Base-by-base conservation (phyloP, 2,113 vertebrate genomes). In the Eonycteris spelaea region DNA sequence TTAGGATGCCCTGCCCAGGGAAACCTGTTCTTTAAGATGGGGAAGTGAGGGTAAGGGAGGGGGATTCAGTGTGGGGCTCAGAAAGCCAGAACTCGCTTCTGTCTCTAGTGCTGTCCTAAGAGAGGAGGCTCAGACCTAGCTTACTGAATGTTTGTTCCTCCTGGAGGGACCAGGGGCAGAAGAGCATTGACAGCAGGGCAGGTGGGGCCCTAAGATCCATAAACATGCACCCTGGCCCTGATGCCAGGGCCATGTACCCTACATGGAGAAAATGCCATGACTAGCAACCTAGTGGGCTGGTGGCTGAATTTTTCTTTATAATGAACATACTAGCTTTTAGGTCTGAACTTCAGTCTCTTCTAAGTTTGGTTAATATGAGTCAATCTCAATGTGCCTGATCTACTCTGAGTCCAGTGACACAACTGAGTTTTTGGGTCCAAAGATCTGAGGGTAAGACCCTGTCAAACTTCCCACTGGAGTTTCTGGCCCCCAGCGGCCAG, bases 31-130 rank as follows among this genome's bases (percentile, higher is more conserved):
- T 63, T 53, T 35, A 21, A 30, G 61, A 40, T 3, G 21, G 61
- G 67, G 53, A 35, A n/a, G 65, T 24, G 1, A 55, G 48, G 61
- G 6, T 11, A 67, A 26, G 21, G 19, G 19, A 22, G 35, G 7
- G 16, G 73, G 14, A 6, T 6, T 38, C 33, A 22, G 33, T 19
- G 13, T 0, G 9, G 21, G 19, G 28, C 21, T 57, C 6, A 10
- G 48, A 53, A 26, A 61, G 57, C 67, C 26, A 18, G 43, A 45
- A 63, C 21, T 21, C 1, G 3, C n/a, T 26, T 38, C n/a, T 30
- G 28, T 33, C 21, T 14, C 55, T 19, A 59, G 8, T 1, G 28
- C 28, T 0, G 2, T 45, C 73, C 0, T 0, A 9, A n/a, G 35
- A 19, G 7, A 87, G 51, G 59, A 1, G 6, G 40, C 28, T 63